Percentiles rank a stretch among this genome's conserved stretches.
Conservation (phyloP, 1,140 invertebrate species). For the Drosophila triauraria region DNA sequence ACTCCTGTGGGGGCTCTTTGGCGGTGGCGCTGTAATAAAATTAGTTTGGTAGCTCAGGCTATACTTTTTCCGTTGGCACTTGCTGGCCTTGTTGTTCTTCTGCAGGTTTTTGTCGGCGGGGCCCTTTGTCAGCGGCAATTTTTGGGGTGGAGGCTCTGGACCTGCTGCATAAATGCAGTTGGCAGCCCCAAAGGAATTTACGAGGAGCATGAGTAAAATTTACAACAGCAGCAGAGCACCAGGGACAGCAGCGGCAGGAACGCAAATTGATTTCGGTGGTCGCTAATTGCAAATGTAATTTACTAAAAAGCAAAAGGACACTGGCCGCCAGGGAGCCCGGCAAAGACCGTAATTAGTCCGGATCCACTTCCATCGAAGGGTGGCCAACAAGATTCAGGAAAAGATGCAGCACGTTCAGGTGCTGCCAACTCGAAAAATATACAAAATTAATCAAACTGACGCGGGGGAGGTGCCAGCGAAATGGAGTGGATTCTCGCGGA, state of each 20-base stretch:
- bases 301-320: slow-evolving; percentile 47
- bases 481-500: slow-evolving; percentile 8
- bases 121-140: slow-evolving; percentile 52
- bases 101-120: slow-evolving; percentile 16
- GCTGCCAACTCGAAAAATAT: slow-evolving; percentile 45
- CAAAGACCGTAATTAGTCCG: slow-evolving; percentile 57
- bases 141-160: slow-evolving; percentile 21
- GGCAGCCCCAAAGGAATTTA: slow-evolving; percentile 71
- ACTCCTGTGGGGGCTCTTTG: slow-evolving; percentile 69
- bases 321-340: background rate
- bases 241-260: slow-evolving; percentile 16
- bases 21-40: slow-evolving; percentile 71
- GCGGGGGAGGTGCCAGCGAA: slow-evolving; percentile 4
- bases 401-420: slow-evolving; percentile 42
- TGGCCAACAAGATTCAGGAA: slow-evolving; percentile 4
- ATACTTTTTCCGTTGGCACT: slow-evolving; percentile 25
- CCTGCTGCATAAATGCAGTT: slow-evolving; percentile 77
- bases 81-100: slow-evolving; percentile 21
- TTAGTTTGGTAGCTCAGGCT: slow-evolving; percentile 55
- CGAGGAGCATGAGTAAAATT: slow-evolving; percentile 64
- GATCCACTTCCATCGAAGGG: background rate
- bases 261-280: slow-evolving; percentile 69
- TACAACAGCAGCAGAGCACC: slow-evolving; percentile 44
- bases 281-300: slow-evolving; percentile 79
- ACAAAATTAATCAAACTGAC: slow-evolving; percentile 71